Conservation (phyloP, 2,888 invertebrate genomes). For the Habrosyne pyritoides region DNA sequence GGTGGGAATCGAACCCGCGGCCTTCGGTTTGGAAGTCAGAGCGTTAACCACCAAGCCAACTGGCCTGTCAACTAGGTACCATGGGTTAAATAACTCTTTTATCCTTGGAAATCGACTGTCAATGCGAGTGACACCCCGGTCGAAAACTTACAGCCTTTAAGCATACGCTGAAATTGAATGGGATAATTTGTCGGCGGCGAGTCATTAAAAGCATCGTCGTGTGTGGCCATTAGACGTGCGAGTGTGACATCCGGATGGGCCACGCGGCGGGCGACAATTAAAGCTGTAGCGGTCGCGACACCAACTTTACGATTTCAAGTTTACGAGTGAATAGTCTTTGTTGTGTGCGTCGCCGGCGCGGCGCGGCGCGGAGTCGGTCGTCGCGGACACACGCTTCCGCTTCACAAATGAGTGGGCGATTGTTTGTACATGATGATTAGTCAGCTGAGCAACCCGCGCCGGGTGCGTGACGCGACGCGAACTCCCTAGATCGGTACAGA, state of each 20-base stretch:
- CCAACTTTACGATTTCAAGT: neutral
- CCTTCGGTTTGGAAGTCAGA: too few relatives aligned
- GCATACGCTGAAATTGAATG: neutral
- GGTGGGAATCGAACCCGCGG: too few relatives aligned
- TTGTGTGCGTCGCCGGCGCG: neutral
- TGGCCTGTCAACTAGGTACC: too few relatives aligned
- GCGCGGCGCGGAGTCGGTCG: neutral
- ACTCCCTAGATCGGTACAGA: too few relatives aligned
- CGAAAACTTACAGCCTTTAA: too few relatives aligned
- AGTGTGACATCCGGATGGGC: neutral
- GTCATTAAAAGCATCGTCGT: constrained; percentile 7
- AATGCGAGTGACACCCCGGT: too few relatives aligned
- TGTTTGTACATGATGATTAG: neutral
- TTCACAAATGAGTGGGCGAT: neutral
- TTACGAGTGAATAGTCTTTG: neutral
- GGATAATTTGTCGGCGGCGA: neutral
- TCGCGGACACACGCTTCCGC: neutral
- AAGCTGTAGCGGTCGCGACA: constrained; percentile 12
- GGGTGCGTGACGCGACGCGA: too few relatives aligned
- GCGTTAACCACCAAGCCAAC: too few relatives aligned
- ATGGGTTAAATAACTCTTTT: too few relatives aligned
- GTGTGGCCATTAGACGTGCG: constrained; percentile 9
- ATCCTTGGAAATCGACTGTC: too few relatives aligned
- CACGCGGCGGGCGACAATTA: neutral
- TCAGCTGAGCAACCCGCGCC: neutral